These are phyloP conservation scores for Laothoe populi DNA, from an alignment of 2,888 invertebrate genomes.

Conservation along the genomic window DNA sequence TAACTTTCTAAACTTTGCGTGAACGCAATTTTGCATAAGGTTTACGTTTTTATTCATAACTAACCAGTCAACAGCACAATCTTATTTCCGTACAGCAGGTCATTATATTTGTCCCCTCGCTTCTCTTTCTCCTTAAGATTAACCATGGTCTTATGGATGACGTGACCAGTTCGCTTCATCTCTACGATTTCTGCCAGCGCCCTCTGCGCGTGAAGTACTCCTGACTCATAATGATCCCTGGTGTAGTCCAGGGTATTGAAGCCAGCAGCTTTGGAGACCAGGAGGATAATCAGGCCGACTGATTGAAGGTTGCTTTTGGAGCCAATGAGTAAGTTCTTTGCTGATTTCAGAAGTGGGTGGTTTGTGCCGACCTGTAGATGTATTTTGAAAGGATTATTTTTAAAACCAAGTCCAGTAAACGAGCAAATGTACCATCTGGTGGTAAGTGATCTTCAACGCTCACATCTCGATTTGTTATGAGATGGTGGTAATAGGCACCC, in stretches of 20 bases:
- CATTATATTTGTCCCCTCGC: constrained; percentile 63
- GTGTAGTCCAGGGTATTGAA: constrained; percentile 52
- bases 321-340: constrained; percentile 73
- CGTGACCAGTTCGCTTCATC: constrained; percentile 78
- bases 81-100: constrained; percentile 74
- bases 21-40: too few relatives aligned
- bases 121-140: constrained; percentile 68
- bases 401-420: too few relatives aligned
- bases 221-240: constrained; percentile 65
- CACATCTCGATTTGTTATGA: too few relatives aligned
- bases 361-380: constrained; percentile 78
- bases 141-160: constrained; percentile 75
- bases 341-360: constrained; percentile 74
- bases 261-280: constrained; percentile 75
- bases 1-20: too few relatives aligned
- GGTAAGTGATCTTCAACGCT: too few relatives aligned
- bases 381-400: too few relatives aligned
- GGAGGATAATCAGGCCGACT: constrained; percentile 68
- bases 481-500: too few relatives aligned
- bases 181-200: constrained; percentile 79
- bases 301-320: constrained; percentile 78
- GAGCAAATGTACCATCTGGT: too few relatives aligned
- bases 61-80: constrained; percentile 74
- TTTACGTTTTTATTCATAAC: constrained; percentile 4
- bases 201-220: constrained; percentile 76